Evolutionary conservation across 1,140 invertebrate genomes (phyloP), one percentile per base, ranked within the genome.

Genomic region (Ditylenchus dipsaci): DNA sequence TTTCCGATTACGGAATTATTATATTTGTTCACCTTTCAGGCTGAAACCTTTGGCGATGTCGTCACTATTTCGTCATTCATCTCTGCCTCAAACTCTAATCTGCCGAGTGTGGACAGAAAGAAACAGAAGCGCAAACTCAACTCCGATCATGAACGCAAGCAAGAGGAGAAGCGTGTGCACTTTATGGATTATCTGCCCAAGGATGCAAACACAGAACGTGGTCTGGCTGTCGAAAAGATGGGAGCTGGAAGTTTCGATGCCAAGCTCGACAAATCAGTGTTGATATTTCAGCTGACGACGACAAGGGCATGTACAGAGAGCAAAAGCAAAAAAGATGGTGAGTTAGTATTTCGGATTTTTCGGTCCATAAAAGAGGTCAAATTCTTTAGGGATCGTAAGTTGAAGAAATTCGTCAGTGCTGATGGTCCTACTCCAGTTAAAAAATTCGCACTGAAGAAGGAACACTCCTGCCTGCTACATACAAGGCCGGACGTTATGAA

Each of bases 361-460:
- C 3, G 23, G 23, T 21, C 15, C 15, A 53, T 7, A 7, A 21
- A 26, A 7, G 15, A 5, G 3, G 49, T 53, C 15, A 53, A 45
- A 13, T 45, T 53, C 77, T 76, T 58, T 75, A 87, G 87, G 92
- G 92, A 95, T 86, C 87, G 90, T 15, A 93, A 93, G 82, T 89
- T 90, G 83, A 95, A 94, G 86, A 93, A 91, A 84, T 93, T 92
- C 88, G 87, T 95, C 86, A 87, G 17, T 84, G 88, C 9, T 87
- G 89, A 69, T 85, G 69, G 70, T 13, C 53, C 33, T 15, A 30
- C 57, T 23, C 23, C 67, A 70, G 84, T 86, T 21, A 89, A 89
- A 58, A 93, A 91, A 95, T 97, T 72, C 89, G 89, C 72, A 96
- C 94, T 1, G 95, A 98, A 85, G 93, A 91, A 64, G 95, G 95